A percentile compares a stretch with the other conserved stretches of the same genome.
Evolutionary conservation across 2,888 invertebrate genomes (phyloP).

Genomic region (Macrophya annulata): DNA sequence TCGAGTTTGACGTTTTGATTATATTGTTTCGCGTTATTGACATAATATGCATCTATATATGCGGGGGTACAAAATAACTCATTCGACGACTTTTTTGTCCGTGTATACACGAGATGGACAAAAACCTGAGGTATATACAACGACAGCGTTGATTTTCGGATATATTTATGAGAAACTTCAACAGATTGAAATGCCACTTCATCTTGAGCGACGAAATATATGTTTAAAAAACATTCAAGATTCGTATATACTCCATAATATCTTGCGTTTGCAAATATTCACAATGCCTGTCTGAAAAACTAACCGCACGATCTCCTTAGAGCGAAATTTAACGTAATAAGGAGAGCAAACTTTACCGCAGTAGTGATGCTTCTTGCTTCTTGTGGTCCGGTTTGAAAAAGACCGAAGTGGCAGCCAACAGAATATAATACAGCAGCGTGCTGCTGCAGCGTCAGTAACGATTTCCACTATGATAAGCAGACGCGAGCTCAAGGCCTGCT

Average conservation of each 20-base stretch:
- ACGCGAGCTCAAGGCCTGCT: conserved; percentile 39
- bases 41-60: not conserved
- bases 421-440: conserved; percentile 20
- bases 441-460: conserved; percentile 44
- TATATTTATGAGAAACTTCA: not conserved
- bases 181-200: not conserved
- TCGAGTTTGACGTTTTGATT: not conserved
- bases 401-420: conserved; percentile 22
- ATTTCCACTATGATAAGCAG: conserved; percentile 49
- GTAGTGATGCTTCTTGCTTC: not conserved
- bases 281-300: not conserved
- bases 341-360: conserved; percentile 19
- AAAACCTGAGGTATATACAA: not conserved
- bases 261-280: not conserved
- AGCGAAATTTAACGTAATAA: conserved; percentile 35
- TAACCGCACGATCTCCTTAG: conserved; percentile 21
- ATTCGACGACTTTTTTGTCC: not conserved
- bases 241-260: not conserved
- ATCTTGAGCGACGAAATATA: not conserved
- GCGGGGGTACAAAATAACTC: not conserved
- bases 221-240: not conserved
- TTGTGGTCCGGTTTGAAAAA: conserved; percentile 10
- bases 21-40: not conserved
- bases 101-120: not conserved
- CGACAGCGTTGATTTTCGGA: not conserved